phyloP scores from a whole-genome alignment of 2,888 invertebrate genomes.

The Andrena fulva region DNA sequence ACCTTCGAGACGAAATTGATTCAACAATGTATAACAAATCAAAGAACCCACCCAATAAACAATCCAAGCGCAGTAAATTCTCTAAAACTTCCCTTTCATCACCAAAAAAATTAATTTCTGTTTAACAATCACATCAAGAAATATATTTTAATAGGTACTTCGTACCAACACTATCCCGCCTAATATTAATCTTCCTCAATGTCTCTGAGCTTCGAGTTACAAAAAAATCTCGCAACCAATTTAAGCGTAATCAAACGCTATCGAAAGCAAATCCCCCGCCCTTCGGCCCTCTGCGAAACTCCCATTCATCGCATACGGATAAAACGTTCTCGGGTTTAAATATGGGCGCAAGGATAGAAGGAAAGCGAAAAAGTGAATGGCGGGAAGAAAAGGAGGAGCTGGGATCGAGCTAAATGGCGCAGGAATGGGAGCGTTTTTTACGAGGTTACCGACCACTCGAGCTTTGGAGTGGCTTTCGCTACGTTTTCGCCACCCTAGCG shows the following conservation, averaged over 20 bases:
- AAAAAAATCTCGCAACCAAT: conserved; percentile 14
- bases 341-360: not conserved
- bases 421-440: conserved; percentile 68
- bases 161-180: no score
- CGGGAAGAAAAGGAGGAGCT: not conserved
- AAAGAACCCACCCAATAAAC: no score
- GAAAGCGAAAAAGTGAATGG: not conserved
- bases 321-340: conserved; percentile 29
- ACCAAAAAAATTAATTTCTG: no score
- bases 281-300: not conserved
- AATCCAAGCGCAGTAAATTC: no score
- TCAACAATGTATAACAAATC: no score
- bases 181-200: no score
- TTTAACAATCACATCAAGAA: no score
- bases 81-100: no score
- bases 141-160: no score
- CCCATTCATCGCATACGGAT: conserved; percentile 3
- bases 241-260: conserved; percentile 21
- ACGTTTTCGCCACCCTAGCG: conserved; percentile 52
- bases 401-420: conserved; percentile 60
- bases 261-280: conserved; percentile 7
- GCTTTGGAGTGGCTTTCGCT: conserved; percentile 46
- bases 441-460: conserved; percentile 57
- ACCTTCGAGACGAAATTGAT: no score
- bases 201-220: no score